Base-by-base conservation (phyloP, 2,113 vertebrate species). In the Xiphias gladius region DNA sequence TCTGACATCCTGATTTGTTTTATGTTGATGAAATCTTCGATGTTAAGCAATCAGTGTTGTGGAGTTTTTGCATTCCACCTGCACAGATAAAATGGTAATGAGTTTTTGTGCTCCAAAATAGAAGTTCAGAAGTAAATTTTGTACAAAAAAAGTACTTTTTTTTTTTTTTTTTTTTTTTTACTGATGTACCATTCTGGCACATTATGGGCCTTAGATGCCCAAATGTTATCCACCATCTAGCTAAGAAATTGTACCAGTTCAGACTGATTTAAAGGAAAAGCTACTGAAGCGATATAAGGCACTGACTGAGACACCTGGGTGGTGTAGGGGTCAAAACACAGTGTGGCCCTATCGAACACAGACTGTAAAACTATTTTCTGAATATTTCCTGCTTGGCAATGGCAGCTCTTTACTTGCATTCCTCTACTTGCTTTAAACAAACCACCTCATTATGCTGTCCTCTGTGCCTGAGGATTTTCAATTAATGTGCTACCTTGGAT, bases 381-480 rank as follows among this genome's bases (percentile, higher is more conserved):
- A 55, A 16, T 59, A 28, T 71, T 37, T 28, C 57, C 13, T 83
- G n/a, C 19, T 19, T 54, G 20, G 58, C 66, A 30, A 37, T 10
- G 5, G 68, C 30, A 65, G 35, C 28, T 46, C 28, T 48, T 4
- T 57, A 26, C n/a, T 75, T 26, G 13, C 52, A n/a, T 39, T 41
- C 20, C 28, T 48, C 41, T 19, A 16, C 30, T 63, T 43, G 26
- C 43, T 62, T 41, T 46, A 79, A 79, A 71, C 69, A 66, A 86
- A 68, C 20, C 2, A 12, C 57, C 67, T 14, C 57, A 41, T 57
- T 30, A 32, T 63, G 65, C 37, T 28, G 54, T 24, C n/a, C 68
- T 48, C 54, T 39, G 48, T 78, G 63, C 63, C 71, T 57, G 72
- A 55, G 22, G n/a, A 64, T 75, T 71, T 82, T 79, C 48, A 24